phyloP scores from a whole-genome alignment of 2,113 vertebrate species.

The Atractosteus spatula region DNA sequence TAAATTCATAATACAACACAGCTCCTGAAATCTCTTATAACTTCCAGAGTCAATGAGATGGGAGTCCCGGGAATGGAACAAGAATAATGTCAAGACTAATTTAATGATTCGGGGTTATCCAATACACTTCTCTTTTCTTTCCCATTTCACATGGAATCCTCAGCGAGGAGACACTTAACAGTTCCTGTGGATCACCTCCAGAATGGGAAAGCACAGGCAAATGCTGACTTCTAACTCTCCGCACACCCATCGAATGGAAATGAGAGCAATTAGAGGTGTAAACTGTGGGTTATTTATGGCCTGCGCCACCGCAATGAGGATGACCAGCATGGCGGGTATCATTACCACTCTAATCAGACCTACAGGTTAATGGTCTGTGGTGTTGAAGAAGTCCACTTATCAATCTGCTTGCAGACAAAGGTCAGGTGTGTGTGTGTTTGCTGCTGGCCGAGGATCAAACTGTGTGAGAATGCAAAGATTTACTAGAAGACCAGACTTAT shows the following conservation, averaged over 20 bases:
- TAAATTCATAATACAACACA: no score
- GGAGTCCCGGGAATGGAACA: no score
- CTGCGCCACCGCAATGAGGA: background rate
- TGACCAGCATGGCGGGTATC: background rate
- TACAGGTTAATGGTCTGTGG: background rate
- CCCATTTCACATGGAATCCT: background rate
- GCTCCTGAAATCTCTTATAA: no score
- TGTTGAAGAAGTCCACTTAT: background rate
- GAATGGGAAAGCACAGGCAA: background rate
- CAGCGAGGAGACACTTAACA: no score
- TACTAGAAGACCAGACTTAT: background rate
- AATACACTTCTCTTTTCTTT: no score
- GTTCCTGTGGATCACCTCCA: background rate
- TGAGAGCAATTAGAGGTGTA: background rate
- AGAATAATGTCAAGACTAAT: no score
- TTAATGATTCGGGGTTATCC: no score
- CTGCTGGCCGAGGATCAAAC: background rate
- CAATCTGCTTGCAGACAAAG: background rate
- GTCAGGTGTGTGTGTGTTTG: background rate
- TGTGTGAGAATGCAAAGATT: background rate
- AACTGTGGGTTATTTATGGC: background rate
- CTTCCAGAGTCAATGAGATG: no score
- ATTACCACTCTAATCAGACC: background rate
- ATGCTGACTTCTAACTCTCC: background rate
- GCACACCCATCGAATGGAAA: background rate